Evolutionary conservation across 2,888 invertebrate species (phyloP).

Genomic region (Acanthacorydalis orientalis): DNA sequence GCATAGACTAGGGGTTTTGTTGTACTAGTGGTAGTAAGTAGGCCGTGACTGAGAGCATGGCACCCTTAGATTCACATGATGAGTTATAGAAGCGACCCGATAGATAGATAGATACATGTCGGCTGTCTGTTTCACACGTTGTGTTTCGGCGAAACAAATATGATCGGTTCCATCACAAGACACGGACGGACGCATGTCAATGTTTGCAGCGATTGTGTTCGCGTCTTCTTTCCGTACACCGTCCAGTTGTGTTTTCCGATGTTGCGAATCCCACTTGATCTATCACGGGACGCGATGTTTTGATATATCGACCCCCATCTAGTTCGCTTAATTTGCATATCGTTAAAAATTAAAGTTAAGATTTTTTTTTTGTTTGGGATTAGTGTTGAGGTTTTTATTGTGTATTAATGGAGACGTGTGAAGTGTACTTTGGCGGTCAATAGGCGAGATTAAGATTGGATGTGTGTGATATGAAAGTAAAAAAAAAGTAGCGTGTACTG

Average conservation of each 20-base stretch:
- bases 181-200: not conserved
- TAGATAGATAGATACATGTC: not conserved
- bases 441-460: too few species aligned
- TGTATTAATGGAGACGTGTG: too few species aligned
- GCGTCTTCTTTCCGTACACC: not conserved
- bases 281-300: not conserved
- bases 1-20: not conserved
- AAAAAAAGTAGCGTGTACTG: too few species aligned
- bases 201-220: not conserved
- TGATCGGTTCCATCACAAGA: not conserved
- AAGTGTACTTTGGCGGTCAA: too few species aligned
- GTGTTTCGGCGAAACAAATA: not conserved
- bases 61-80: not conserved
- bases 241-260: not conserved
- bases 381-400: too few species aligned
- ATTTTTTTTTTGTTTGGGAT: too few species aligned
- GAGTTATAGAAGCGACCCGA: not conserved
- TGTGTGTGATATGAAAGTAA: too few species aligned
- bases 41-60: not conserved
- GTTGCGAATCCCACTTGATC: not conserved
- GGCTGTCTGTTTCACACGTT: constrained; percentile 4
- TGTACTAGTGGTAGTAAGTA: not conserved
- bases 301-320: not conserved
- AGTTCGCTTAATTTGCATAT: too few species aligned
- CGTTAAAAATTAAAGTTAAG: too few species aligned